Evolutionary conservation across 2,888 invertebrate genomes (phyloP).

Genomic region (Ptychoptera albimana): DNA sequence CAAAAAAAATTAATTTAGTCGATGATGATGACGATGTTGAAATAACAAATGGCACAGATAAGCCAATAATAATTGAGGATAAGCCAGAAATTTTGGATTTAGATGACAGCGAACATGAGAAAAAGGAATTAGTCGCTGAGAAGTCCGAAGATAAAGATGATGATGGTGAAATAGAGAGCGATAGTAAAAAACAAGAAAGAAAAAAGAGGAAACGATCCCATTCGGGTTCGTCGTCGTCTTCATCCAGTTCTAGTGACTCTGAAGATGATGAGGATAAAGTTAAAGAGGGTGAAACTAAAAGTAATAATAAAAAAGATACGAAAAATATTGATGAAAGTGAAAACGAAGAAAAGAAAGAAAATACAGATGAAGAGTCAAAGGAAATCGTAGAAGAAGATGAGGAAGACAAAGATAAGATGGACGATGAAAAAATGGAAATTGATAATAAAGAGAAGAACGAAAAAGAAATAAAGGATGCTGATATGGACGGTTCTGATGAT

Average conservation of each 20-base stretch:
- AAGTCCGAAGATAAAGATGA: slow-evolving; percentile 26
- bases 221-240: slow-evolving; percentile 6
- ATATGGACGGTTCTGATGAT: slow-evolving; percentile 10
- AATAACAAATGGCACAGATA: slow-evolving; percentile 10
- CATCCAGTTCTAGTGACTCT: slow-evolving; percentile 27
- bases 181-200: not conserved
- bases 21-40: slow-evolving; percentile 18
- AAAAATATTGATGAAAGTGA: slow-evolving; percentile 9
- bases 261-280: slow-evolving; percentile 14
- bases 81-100: slow-evolving; percentile 8
- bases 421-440: slow-evolving; percentile 13
- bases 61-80: slow-evolving; percentile 4
- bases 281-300: slow-evolving; percentile 9
- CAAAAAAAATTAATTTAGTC: slow-evolving; percentile 3
- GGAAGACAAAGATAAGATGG: slow-evolving; percentile 12
- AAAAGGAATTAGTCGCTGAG: slow-evolving; percentile 33
- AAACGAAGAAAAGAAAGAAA: slow-evolving; percentile 10
- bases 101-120: slow-evolving; percentile 27
- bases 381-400: slow-evolving; percentile 14
- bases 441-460: slow-evolving; percentile 24
- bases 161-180: slow-evolving; percentile 20
- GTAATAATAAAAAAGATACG: slow-evolving; percentile 9
- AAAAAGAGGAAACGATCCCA: slow-evolving; percentile 7
- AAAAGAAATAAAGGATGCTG: slow-evolving; percentile 21
- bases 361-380: slow-evolving; percentile 11